Conservation (phyloP, 2,113 vertebrate species). For the Amblyopsis rosae region DNA sequence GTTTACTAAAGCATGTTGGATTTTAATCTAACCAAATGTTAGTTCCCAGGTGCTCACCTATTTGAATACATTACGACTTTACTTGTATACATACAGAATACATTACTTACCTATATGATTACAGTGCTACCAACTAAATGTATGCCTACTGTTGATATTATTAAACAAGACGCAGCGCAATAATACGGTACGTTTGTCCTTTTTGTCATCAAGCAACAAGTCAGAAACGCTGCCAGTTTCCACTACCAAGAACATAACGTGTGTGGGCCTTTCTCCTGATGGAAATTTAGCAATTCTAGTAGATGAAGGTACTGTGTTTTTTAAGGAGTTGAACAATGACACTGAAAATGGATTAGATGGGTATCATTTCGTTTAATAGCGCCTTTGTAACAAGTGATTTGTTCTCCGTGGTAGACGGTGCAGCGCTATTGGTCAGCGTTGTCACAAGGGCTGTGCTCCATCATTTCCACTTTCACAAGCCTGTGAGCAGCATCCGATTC, state of each 20-base stretch:
- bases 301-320: conserved; percentile 84
- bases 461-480: conserved; percentile 90
- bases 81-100: no score
- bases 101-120: not conserved
- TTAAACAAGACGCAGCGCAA: not conserved
- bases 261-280: conserved; percentile 89
- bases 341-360: not conserved
- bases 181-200: not conserved
- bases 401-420: conserved; percentile 79
- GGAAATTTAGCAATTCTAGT: conserved; percentile 86
- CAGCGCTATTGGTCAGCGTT: conserved; percentile 88
- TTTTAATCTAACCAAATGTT: not conserved
- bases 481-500: conserved; percentile 88
- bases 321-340: not conserved
- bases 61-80: not conserved
- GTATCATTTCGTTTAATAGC: not conserved
- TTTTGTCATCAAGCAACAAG: conserved; percentile 81
- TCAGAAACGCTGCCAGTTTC: conserved; percentile 88
- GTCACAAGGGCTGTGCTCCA: conserved; percentile 86
- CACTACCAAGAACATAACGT: conserved; percentile 85
- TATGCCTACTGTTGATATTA: not conserved
- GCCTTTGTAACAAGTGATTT: not conserved
- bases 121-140: not conserved
- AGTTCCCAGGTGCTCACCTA: not conserved
- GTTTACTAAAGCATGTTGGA: not conserved